Evolutionary conservation across 2,113 vertebrate genomes (phyloP).

Genomic region (Scomber colias): DNA sequence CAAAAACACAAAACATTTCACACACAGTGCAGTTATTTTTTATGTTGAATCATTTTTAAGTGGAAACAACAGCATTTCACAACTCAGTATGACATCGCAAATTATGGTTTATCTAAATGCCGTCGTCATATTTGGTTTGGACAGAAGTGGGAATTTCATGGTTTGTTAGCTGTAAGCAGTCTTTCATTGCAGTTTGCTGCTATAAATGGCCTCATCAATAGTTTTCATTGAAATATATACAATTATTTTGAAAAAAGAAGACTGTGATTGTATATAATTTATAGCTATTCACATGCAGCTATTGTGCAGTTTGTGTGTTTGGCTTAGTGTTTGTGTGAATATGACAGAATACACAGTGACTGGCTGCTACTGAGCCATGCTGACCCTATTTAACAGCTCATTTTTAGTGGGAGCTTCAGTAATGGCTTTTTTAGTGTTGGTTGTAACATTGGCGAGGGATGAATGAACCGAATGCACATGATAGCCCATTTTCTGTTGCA

Average conservation of each 20-base stretch:
- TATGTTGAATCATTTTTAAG: slow-evolving; percentile 1
- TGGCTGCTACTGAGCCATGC: slow-evolving; percentile 44
- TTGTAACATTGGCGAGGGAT: slow-evolving; percentile 47
- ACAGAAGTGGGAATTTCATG: neutral
- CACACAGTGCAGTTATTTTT: neutral
- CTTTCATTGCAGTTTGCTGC: too few species aligned
- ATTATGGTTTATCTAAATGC: neutral
- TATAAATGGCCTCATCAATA: neutral
- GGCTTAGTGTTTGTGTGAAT: slow-evolving; percentile 24
- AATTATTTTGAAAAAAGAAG: neutral
- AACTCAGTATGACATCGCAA: neutral
- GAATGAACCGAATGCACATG: slow-evolving; percentile 50
- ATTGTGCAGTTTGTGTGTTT: slow-evolving; percentile 10
- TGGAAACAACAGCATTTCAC: neutral
- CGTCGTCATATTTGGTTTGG: slow-evolving; percentile 3
- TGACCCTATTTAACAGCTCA: slow-evolving; percentile 62
- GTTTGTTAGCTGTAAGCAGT: neutral
- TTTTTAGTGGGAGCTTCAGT: slow-evolving; percentile 51
- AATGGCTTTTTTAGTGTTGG: slow-evolving; percentile 67
- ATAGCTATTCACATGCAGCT: neutral
- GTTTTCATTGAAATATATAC: too few species aligned
- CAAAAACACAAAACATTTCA: neutral
- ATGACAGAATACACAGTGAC: slow-evolving; percentile 14
- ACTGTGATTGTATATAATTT: neutral
- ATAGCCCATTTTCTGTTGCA: slow-evolving; percentile 18